Conservation (phyloP, 2,797 vertebrate species). For the Enteromius argenteus region DNA sequence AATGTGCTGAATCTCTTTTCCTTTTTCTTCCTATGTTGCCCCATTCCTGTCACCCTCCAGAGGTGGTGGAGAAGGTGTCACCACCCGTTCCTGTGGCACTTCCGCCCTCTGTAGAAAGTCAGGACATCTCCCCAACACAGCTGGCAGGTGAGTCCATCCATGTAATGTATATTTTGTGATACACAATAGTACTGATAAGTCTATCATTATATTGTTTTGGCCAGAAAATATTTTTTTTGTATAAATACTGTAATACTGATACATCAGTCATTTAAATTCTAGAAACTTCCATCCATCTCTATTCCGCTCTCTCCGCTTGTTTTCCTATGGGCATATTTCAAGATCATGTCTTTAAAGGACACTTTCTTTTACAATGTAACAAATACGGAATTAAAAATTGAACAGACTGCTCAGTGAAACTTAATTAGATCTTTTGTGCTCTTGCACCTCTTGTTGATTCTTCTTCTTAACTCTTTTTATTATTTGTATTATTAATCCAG, state of each 20-base stretch:
- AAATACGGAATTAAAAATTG: neutral
- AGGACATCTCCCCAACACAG: slow-evolving; percentile 93
- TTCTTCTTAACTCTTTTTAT: neutral
- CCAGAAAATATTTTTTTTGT: neutral
- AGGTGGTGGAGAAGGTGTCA: slow-evolving; percentile 90
- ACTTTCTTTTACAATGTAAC: neutral
- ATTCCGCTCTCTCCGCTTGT: neutral
- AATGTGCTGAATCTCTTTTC: neutral
- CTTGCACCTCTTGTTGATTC: neutral
- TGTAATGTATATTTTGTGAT: neutral
- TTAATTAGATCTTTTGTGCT: neutral
- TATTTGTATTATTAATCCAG: slow-evolving; percentile 21
- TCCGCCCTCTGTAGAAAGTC: slow-evolving; percentile 90
- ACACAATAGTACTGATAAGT: neutral
- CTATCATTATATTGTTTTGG: neutral
- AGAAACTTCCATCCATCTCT: neutral
- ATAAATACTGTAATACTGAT: neutral
- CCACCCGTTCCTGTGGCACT: slow-evolving; percentile 90
- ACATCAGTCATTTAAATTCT: neutral
- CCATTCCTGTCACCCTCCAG: slow-evolving; percentile 71
- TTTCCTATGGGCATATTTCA: slow-evolving; percentile 12
- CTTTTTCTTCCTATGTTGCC: neutral
- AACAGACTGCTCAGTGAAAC: neutral
- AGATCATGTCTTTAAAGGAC: neutral
- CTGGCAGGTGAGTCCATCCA: slow-evolving; percentile 82